Conservation (phyloP, 2,113 vertebrate genomes). For the Gasterosteus nipponicus region DNA sequence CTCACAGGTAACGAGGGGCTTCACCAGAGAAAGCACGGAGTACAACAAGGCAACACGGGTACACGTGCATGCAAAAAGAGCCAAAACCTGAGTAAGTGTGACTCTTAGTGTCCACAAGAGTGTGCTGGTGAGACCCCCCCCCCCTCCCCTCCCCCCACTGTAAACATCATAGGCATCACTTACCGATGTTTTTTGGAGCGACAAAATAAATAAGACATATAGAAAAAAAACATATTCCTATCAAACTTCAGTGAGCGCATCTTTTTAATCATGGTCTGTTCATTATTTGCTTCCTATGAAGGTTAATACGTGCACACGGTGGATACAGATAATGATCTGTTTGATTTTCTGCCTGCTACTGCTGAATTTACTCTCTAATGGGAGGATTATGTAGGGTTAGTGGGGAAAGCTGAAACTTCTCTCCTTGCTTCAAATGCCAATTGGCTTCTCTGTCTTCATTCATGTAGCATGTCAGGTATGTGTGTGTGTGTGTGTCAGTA, state of each 20-base stretch:
- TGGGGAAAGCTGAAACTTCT: conserved; percentile 47
- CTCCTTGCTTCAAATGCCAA: conserved; percentile 28
- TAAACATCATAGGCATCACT: conserved; percentile 26
- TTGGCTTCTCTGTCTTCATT: conserved; percentile 29
- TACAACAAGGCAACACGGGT: conserved; percentile 18
- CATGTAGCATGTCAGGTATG: conserved; percentile 30
- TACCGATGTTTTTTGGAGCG: neutral
- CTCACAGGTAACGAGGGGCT: conserved; percentile 30
- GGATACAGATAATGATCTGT: conserved; percentile 66
- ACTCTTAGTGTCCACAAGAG: conserved; percentile 71
- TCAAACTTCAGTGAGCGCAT: conserved; percentile 30
- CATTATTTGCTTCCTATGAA: conserved; percentile 49
- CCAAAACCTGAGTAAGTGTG: conserved; percentile 1
- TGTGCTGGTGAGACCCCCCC: conserved; percentile 62
- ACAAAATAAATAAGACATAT: conserved; percentile 31
- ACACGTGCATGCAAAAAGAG: neutral
- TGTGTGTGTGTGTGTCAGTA: conserved; percentile 12
- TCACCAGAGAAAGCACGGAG: conserved; percentile 23
- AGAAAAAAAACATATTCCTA: conserved; percentile 15
- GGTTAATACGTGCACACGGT: conserved; percentile 53
- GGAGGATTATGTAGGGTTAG: conserved; percentile 47
- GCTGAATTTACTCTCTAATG: conserved; percentile 53
- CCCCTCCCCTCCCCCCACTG: neutral
- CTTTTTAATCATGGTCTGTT: conserved; percentile 44
- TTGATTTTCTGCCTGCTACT: conserved; percentile 64